Evolutionary conservation across 2,113 vertebrate genomes (phyloP), one percentile per base, ranked within the genome.

Genomic region (Channa maculata): DNA sequence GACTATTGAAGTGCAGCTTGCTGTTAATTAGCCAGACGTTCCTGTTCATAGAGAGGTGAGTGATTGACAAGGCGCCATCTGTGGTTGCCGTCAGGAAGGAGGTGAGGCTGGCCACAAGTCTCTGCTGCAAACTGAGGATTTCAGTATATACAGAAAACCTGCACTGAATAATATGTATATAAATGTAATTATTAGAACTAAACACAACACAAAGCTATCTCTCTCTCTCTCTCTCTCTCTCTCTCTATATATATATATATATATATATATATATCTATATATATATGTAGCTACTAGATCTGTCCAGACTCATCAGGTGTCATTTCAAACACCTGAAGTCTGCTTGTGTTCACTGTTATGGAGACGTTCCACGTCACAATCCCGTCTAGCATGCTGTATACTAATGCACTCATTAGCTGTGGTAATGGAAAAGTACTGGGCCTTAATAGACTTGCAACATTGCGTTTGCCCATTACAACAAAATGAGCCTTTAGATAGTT

Each of bases 41-140:
- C 70, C 46, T 10, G 55, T 62, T 79, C 77, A 72, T 43, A 51
- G 62, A 55, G 71, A 58, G 76, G 83, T 67, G 79, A 78, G 74
- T 80, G 80, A 89, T 70, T 87, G 89, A 92, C 88, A 86, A 61
- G 71, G 48, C 39, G 41, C 85, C 82, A 82, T 88, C 89, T 89
- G 85, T 68, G 64, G 77, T 53, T 11, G 38, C 62, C 11, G 65
- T 6, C 6, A 73, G 61, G 59, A 69, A 33, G 71, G 86, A 54
- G 82, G 76, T 49, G 34, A 77, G 72, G 72, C 52, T 45, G 37
- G 46, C n/a, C 50, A 51, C 55, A 71, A 58, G 51, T 74, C 54
- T 65, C 36, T 12, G 59, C 68, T 50, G 52, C 54, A 34, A 59
- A 61, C 65, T 59, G 73, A 63, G 62, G 37, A 62, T 84, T 71